Base-by-base conservation (phyloP, 1,140 invertebrate genomes). In the Brachionus manjavacas region DNA sequence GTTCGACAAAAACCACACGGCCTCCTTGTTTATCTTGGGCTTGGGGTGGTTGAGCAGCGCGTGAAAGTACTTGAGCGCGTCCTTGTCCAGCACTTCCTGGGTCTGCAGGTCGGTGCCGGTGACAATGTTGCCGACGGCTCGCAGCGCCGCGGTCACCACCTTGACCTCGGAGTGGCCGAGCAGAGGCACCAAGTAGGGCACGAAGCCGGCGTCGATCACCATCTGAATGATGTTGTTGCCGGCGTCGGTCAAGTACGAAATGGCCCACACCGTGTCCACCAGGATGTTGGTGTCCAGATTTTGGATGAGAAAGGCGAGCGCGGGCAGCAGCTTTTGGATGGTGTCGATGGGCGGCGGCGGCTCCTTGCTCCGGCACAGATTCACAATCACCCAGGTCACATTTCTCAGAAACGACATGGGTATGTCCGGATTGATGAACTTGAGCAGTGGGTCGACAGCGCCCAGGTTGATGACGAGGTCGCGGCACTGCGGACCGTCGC, bases 41-140 rank as follows among this genome's bases (percentile, higher is more conserved):
- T 95, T 95, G 70, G 93, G 92, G 91, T 99, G 96, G 66, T 93
- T 93, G 23, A 99, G 90, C 68, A 99, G 91, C 83, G 93, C 92
- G 16, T 94, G 94, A 97, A 97, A 90, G 90, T 99, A 95, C 76
- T 93, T 93, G 9, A 99, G 91, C 16, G 96, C 97, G 86, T 95
- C 95, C 89, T 93, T 95, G 88, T 96, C 95, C 60, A 98, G 91
- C 35, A 97, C 96, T 72, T 94, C 90, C 91, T 99, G 97, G 7
- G 97, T 99, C 89, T 99, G 97, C 86, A 99, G 96, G 89, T 99
- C 97, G 0, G 96, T 97, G 23, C 97, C 97, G 12, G 97, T 99
- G 1, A 99, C 97, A 87, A 99, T 99, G 90, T 99, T 99, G 28
- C 97, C 97, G 14, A 99, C 95, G 12, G 97, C 97, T 86, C 97